Percentiles rank a stretch among this genome's conserved stretches.
Conservation (phyloP, 1,140 invertebrate genomes). For the Anoplolepis gracilipes region DNA sequence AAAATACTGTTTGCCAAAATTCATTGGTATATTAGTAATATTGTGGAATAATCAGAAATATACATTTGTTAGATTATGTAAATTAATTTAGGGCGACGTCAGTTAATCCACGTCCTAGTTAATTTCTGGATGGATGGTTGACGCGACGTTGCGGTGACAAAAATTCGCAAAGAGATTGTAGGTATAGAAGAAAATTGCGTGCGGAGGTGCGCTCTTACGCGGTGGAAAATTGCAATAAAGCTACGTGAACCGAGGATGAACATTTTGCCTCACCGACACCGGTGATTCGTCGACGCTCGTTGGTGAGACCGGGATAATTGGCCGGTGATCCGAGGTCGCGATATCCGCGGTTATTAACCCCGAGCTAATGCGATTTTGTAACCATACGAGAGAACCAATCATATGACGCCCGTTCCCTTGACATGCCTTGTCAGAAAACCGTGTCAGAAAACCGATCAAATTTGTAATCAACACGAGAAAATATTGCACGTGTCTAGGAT, state of each 20-base stretch:
- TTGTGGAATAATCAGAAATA: not conserved
- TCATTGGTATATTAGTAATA: too few species aligned
- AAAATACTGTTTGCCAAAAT: not conserved
- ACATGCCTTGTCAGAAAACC: slow-evolving; percentile 46
- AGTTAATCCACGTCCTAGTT: not conserved
- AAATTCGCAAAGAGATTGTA: slow-evolving; percentile 26
- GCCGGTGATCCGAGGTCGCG: slow-evolving; percentile 58
- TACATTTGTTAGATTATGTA: not conserved
- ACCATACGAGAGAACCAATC: slow-evolving; percentile 56
- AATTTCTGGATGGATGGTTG: not conserved
- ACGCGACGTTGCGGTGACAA: not conserved
- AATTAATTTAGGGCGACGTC: slow-evolving; percentile 21
- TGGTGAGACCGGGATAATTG: slow-evolving; percentile 55
- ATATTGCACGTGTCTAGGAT: slow-evolving; percentile 1
- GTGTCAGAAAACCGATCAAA: too few species aligned
- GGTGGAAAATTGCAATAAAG: slow-evolving; percentile 38
- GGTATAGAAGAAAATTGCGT: slow-evolving; percentile 8
- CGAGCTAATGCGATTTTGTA: slow-evolving; percentile 57
- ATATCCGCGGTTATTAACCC: slow-evolving; percentile 62
- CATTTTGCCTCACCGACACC: slow-evolving; percentile 34
- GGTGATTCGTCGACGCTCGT: slow-evolving; percentile 54
- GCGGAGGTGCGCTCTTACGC: slow-evolving; percentile 7
- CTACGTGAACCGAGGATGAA: slow-evolving; percentile 48
- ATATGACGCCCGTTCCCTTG: slow-evolving; percentile 44
- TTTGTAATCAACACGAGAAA: slow-evolving; percentile 26